Conservation (phyloP, 2,888 invertebrate genomes). For the Bellardia pandia region DNA sequence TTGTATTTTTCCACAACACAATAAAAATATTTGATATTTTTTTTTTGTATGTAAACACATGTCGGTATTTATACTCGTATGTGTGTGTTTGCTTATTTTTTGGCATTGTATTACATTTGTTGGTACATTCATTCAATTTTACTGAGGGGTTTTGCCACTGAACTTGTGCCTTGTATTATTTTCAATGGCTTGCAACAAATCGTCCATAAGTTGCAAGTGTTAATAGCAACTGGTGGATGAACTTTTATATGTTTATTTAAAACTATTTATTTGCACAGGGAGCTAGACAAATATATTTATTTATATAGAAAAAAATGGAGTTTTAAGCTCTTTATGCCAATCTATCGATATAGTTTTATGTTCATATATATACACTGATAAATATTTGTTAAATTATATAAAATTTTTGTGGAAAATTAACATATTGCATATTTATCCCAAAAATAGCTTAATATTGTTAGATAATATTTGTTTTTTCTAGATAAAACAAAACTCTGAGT, state of each 20-base stretch:
- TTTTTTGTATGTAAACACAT: background rate
- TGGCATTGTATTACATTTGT: constrained; percentile 42
- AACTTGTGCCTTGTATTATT: background rate
- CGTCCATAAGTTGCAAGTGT: constrained; percentile 67
- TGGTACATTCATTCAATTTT: constrained; percentile 13
- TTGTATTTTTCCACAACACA: constrained; percentile 21
- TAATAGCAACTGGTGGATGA: constrained; percentile 63
- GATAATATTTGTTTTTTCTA: too few species aligned
- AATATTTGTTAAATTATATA: too few species aligned
- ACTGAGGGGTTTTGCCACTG: background rate
- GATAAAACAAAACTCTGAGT: too few species aligned
- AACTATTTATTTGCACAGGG: background rate
- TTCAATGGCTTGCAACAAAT: constrained; percentile 46
- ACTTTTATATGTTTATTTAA: constrained; percentile 5
- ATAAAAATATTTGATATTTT: constrained; percentile 43
- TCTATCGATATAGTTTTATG: background rate
- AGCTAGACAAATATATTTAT: background rate
- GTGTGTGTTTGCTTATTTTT: background rate
- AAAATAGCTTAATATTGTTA: too few species aligned
- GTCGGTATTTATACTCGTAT: background rate
- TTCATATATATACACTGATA: background rate
- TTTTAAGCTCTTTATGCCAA: too few species aligned
- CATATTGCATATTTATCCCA: too few species aligned
- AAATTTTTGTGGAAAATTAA: too few species aligned
- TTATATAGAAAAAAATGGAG: too few species aligned